Evolutionary conservation across 1,140 invertebrate species (phyloP).

Genomic region (Heliconius melpomene): DNA sequence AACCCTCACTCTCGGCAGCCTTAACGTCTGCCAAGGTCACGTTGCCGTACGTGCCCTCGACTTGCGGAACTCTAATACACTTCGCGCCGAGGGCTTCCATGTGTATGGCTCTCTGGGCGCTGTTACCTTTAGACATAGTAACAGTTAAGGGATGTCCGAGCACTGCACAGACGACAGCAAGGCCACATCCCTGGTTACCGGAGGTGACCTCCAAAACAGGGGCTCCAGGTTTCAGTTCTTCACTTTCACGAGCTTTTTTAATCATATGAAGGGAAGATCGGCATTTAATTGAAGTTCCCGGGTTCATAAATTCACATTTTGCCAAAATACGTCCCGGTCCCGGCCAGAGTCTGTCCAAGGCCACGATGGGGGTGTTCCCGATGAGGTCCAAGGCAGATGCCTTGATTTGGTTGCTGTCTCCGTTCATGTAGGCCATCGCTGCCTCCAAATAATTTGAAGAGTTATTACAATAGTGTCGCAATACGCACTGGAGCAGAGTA

Average conservation of each 20-base stretch:
- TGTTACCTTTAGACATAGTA: slow-evolving; percentile 72
- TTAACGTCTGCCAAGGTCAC: slow-evolving; percentile 67
- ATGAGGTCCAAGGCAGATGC: slow-evolving; percentile 68
- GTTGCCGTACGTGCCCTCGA: slow-evolving; percentile 71
- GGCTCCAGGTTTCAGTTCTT: slow-evolving; percentile 59
- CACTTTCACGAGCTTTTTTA: slow-evolving; percentile 52
- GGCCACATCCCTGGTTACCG: slow-evolving; percentile 71
- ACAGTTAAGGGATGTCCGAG: slow-evolving; percentile 64
- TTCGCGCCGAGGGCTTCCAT: slow-evolving; percentile 73
- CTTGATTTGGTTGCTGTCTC: slow-evolving; percentile 58
- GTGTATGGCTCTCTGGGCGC: slow-evolving; percentile 66
- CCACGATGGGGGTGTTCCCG: slow-evolving; percentile 70
- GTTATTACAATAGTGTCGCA: slow-evolving; percentile 21
- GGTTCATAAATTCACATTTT: slow-evolving; percentile 54
- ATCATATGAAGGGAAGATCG: slow-evolving; percentile 70
- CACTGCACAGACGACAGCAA: slow-evolving; percentile 70
- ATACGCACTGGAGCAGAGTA: slow-evolving; percentile 24
- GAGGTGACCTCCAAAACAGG: slow-evolving; percentile 70
- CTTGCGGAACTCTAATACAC: slow-evolving; percentile 67
- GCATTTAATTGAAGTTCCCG: slow-evolving; percentile 66
- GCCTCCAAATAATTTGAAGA: background rate
- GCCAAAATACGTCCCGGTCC: slow-evolving; percentile 68
- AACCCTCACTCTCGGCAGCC: slow-evolving; percentile 56
- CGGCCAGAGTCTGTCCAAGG: slow-evolving; percentile 61
- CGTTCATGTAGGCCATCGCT: slow-evolving; percentile 39